A percentile compares a stretch with the other conserved stretches of the same genome.
Conservation (phyloP, 2,113 vertebrate genomes). For the Phaethornis superciliosus region DNA sequence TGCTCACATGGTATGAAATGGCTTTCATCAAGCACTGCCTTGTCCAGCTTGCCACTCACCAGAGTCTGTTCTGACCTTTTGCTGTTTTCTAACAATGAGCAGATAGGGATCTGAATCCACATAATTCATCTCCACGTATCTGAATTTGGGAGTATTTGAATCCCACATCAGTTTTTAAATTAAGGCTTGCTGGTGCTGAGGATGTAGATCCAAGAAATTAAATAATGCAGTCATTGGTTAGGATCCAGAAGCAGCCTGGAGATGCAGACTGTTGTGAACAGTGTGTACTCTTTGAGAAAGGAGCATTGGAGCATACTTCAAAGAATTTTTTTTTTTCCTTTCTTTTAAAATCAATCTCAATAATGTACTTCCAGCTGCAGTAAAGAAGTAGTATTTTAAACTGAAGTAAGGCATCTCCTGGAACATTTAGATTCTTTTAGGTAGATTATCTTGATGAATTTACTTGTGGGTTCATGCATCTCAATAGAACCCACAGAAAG, state of each 20-base stretch:
- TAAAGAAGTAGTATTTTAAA: slow-evolving; percentile 15
- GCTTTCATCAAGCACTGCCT: background rate
- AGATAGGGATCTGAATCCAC: background rate
- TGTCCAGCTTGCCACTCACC: background rate
- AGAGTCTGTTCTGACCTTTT: background rate
- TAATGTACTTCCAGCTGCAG: slow-evolving; percentile 15
- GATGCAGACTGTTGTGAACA: background rate
- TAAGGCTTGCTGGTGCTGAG: background rate
- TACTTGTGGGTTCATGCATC: background rate
- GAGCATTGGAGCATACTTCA: background rate
- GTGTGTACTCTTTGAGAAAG: background rate
- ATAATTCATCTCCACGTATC: background rate
- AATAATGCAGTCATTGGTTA: background rate
- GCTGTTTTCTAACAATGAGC: background rate
- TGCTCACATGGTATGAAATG: background rate
- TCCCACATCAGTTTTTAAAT: background rate
- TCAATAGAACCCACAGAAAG: slow-evolving; percentile 2
- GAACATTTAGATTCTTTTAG: slow-evolving; percentile 15
- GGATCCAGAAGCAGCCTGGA: background rate
- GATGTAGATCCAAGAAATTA: background rate
- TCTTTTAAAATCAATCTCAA: slow-evolving; percentile 16
- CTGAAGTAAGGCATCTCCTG: background rate
- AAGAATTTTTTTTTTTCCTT: background rate
- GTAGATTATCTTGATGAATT: slow-evolving; percentile 26
- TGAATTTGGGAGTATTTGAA: background rate